Percentiles rank a stretch among this genome's conserved stretches.
phyloP scores from a whole-genome alignment of 2,888 invertebrate species.

The Andrena dorsata region DNA sequence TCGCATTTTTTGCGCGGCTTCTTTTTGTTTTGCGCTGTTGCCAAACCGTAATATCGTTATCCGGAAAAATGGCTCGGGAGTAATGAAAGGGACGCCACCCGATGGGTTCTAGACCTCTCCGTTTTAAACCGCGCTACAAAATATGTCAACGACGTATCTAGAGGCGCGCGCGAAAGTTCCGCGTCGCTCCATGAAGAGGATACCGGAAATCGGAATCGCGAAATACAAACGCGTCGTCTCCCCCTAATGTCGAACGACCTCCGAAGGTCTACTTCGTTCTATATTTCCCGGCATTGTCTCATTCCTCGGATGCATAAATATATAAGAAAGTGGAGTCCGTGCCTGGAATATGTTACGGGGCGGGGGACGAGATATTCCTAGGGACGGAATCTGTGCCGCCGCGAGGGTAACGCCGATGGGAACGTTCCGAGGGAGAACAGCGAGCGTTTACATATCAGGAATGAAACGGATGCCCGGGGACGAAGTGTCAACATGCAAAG shows the following conservation, averaged over 20 bases:
- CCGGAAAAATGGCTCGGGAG: conserved; percentile 27
- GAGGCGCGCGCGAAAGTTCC: background rate
- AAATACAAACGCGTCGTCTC: conserved; percentile 14
- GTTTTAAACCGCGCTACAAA: background rate
- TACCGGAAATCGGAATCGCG: background rate
- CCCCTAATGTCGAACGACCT: conserved; percentile 14
- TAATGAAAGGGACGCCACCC: background rate
- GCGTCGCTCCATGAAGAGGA: background rate
- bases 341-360: conserved; percentile 45
- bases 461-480: conserved; percentile 47
- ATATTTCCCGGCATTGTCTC: conserved; percentile 28
- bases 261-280: conserved; percentile 4
- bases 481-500: conserved; percentile 56
- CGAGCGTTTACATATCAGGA: conserved; percentile 50
- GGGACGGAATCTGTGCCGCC: conserved; percentile 32
- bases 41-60: conserved; percentile 53
- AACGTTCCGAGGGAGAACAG: conserved; percentile 9
- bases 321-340: conserved; percentile 56
- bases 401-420: conserved; percentile 14
- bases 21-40: conserved; percentile 17
- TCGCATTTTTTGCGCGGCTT: background rate
- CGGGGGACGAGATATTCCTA: conserved; percentile 11
- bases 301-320: conserved; percentile 56
- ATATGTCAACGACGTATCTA: background rate
- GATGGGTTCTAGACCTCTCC: background rate